Percentiles rank a stretch among this genome's conserved stretches.
Conservation (phyloP, 1,140 invertebrate genomes). For the Magallana angulata region DNA sequence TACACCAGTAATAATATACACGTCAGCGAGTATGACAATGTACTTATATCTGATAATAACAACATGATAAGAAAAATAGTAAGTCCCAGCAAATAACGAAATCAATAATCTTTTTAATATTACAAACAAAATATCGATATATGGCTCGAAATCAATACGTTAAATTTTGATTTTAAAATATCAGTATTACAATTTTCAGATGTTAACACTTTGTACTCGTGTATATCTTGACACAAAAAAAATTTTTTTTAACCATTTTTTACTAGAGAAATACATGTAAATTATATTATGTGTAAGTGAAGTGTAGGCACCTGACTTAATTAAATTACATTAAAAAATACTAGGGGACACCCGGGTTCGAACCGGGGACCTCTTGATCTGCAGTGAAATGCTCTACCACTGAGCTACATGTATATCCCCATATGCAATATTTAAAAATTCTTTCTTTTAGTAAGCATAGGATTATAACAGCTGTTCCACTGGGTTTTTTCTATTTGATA, state of each 20-base stretch:
- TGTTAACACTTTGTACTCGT: background rate
- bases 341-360: conserved; percentile 93
- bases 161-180: background rate
- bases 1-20: too few species aligned
- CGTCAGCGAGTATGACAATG: too few species aligned
- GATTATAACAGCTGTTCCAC: too few species aligned
- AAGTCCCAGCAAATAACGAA: too few species aligned
- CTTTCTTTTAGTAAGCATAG: background rate
- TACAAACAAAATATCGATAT: too few species aligned
- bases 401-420: conserved; percentile 93
- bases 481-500: too few species aligned
- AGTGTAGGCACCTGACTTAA: background rate
- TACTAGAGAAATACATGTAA: background rate
- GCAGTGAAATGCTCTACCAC: conserved; percentile 96
- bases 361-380: conserved; percentile 95
- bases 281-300: background rate
- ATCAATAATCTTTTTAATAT: too few species aligned
- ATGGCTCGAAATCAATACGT: background rate
- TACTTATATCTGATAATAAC: too few species aligned
- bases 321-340: background rate
- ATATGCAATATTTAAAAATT: background rate
- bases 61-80: too few species aligned
- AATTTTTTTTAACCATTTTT: background rate
- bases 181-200: background rate
- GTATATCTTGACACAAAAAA: background rate